phyloP scores from a whole-genome alignment of 2,888 invertebrate species.

The Eristalinus aeneus region DNA sequence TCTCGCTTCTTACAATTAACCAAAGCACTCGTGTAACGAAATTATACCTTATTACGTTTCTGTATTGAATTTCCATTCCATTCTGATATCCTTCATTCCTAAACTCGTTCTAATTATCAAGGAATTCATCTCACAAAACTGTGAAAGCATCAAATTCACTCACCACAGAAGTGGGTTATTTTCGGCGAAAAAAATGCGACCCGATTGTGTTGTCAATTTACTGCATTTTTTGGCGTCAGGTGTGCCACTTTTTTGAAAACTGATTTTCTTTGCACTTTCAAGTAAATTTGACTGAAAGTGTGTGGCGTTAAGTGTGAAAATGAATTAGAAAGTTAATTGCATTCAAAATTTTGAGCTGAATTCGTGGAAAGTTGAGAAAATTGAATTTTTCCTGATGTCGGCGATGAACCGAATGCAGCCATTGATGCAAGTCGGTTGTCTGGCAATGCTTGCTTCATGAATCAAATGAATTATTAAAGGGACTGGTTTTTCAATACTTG shows the following conservation, averaged over 20 bases:
- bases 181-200: neutral
- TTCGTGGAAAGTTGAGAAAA: neutral
- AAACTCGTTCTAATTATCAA: neutral
- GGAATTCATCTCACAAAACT: neutral
- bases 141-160: neutral
- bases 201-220: neutral
- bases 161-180: neutral
- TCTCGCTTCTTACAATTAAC: neutral
- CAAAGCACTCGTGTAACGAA: neutral
- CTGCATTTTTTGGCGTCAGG: neutral
- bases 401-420: neutral
- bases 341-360: neutral
- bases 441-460: neutral
- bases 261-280: neutral
- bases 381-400: neutral
- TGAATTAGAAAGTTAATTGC: neutral
- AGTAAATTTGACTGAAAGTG: neutral
- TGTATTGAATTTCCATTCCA: neutral
- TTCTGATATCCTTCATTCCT: neutral
- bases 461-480: neutral
- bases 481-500: neutral
- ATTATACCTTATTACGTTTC: neutral
- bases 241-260: neutral
- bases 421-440: neutral
- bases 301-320: neutral